Conservation (phyloP, 2,888 invertebrate genomes). For the Heteromyza rotundicornis region DNA sequence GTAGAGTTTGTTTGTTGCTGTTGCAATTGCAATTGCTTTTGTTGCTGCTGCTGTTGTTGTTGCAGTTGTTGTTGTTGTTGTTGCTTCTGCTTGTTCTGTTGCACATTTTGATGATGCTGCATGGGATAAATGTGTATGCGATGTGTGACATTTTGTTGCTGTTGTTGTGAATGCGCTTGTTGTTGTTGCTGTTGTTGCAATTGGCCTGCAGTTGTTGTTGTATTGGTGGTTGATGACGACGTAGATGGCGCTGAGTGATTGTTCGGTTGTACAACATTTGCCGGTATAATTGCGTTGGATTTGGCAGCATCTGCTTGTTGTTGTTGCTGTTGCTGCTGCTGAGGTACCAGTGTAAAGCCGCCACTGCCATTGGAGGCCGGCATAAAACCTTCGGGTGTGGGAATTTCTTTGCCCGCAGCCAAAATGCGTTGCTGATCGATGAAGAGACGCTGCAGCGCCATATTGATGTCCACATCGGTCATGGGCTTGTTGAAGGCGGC, state of each 20-base stretch:
- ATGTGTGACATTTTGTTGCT: constrained; percentile 45
- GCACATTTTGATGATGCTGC: constrained; percentile 50
- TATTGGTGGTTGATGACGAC: constrained; percentile 31
- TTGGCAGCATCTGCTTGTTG: constrained; percentile 26
- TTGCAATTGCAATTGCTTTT: constrained; percentile 20
- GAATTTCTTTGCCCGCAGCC: constrained; percentile 73
- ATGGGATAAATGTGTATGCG: constrained; percentile 58
- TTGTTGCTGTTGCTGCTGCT: constrained; percentile 29
- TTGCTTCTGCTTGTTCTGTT: constrained; percentile 40
- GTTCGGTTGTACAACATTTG: constrained; percentile 61
- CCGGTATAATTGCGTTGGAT: constrained; percentile 41
- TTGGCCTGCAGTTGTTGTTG: constrained; percentile 31
- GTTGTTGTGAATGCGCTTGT: constrained; percentile 52
- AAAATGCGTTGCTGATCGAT: constrained; percentile 76
- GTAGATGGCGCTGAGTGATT: constrained; percentile 60
- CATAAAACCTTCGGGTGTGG: constrained; percentile 63
- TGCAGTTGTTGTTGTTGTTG: constrained; percentile 17
- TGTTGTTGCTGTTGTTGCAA: constrained; percentile 58
- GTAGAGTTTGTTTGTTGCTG: constrained; percentile 3
- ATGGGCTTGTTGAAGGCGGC: constrained; percentile 61
- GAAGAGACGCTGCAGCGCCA: constrained; percentile 67
- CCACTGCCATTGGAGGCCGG: constrained; percentile 56
- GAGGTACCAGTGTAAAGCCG: constrained; percentile 46
- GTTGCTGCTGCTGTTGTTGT: constrained; percentile 21
- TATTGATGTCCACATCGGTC: constrained; percentile 66